Percentiles rank a stretch among this genome's conserved stretches.
phyloP scores from a whole-genome alignment of 2,113 vertebrate species.

The Dromas ardeola region DNA sequence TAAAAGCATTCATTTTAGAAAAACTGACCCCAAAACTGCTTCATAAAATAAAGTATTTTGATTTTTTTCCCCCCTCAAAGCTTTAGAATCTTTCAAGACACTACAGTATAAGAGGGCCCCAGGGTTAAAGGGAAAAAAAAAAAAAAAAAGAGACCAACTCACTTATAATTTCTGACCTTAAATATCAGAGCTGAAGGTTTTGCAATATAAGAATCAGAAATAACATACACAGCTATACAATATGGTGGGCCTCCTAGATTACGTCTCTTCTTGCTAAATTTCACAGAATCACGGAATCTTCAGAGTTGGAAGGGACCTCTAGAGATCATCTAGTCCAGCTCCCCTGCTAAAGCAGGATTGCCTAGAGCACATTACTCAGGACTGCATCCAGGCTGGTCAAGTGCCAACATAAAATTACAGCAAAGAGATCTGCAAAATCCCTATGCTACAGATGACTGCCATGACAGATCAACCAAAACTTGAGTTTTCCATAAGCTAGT shows the following conservation, averaged over 20 bases:
- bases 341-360: too few relatives aligned
- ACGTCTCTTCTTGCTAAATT: conserved; percentile 35
- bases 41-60: conserved; percentile 78
- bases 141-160: too few relatives aligned
- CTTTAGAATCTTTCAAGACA: conserved; percentile 70
- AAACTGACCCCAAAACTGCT: conserved; percentile 77
- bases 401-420: conserved; percentile 24
- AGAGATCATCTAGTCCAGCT: too few relatives aligned
- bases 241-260: conserved; percentile 4
- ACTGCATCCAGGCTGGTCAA: too few relatives aligned
- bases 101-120: conserved; percentile 55
- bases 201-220: conserved; percentile 65
- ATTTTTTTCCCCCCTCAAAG: conserved; percentile 53
- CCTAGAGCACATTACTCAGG: too few relatives aligned
- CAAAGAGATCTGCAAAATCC: neutral
- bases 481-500: neutral
- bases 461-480: neutral
- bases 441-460: neutral
- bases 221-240: conserved; percentile 29
- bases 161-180: conserved; percentile 66
- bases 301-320: too few relatives aligned
- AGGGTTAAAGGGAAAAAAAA: neutral
- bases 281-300: too few relatives aligned
- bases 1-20: conserved; percentile 78
- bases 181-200: conserved; percentile 70